phyloP scores from a whole-genome alignment of 2,888 invertebrate species.

The Deilephila elpenor region DNA sequence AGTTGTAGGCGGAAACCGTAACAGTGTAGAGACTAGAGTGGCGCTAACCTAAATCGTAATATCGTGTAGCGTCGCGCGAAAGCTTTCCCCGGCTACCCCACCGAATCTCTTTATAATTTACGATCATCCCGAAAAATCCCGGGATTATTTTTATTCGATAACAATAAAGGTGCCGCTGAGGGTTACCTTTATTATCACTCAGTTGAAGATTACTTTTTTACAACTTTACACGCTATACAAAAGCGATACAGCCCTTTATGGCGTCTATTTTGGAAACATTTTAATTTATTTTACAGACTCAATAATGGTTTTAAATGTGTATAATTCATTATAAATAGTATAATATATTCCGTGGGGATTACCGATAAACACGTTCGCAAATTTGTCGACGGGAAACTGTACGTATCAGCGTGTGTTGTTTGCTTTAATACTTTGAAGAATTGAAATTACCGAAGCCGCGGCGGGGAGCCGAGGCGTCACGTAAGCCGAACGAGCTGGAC shows the following conservation, averaged over 20 bases:
- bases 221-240: conserved; percentile 47
- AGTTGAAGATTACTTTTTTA: conserved; percentile 75
- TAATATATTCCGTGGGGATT: not conserved
- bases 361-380: conserved; percentile 1
- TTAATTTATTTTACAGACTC: not conserved
- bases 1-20: conserved; percentile 19
- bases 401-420: not conserved
- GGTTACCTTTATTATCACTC: conserved; percentile 84
- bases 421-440: conserved; percentile 43
- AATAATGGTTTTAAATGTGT: not conserved
- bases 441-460: conserved; percentile 41
- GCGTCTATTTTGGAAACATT: not conserved
- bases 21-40: conserved; percentile 13
- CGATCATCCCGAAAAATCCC: conserved; percentile 82
- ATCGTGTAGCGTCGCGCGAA: conserved; percentile 44
- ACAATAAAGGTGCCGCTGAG: conserved; percentile 82
- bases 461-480: conserved; percentile 41
- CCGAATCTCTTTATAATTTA: conserved; percentile 81
- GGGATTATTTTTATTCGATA: conserved; percentile 85
- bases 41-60: conserved; percentile 28
- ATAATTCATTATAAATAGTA: not conserved
- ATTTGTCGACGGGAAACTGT: not conserved
- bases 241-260: not conserved
- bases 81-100: conserved; percentile 61
- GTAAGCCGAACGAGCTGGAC: conserved; percentile 51